Evolutionary conservation across 2,113 vertebrate genomes (phyloP).

Genomic region (Carassius gibelio): DNA sequence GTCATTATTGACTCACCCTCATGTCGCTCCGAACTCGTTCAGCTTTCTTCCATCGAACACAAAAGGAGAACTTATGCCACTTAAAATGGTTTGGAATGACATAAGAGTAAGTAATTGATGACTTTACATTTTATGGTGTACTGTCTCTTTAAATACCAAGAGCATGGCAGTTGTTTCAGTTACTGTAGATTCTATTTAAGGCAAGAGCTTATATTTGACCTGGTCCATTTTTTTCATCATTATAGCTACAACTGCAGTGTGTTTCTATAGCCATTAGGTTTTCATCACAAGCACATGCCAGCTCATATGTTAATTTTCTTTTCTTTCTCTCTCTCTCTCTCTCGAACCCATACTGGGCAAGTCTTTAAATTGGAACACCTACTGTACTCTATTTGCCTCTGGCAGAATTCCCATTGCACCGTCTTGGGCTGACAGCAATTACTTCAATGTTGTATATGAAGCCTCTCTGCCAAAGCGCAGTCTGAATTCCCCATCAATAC

Average conservation of each 20-base stretch:
- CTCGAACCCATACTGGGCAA: constrained; percentile 10
- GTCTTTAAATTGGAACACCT: constrained; percentile 35
- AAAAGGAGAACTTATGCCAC: too few relatives aligned
- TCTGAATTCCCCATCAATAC: constrained; percentile 32
- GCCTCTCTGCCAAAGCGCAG: constrained; percentile 7
- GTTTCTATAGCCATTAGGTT: background rate
- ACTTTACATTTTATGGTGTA: too few relatives aligned
- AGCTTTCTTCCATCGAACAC: too few relatives aligned
- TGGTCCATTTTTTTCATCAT: background rate
- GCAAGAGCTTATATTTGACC: background rate
- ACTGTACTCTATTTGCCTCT: constrained; percentile 33
- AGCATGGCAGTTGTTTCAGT: too few relatives aligned
- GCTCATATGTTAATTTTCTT: constrained; percentile 15
- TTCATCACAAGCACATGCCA: background rate
- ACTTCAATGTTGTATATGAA: constrained; percentile 40
- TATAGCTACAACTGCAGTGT: background rate
- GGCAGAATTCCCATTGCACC: constrained; percentile 25
- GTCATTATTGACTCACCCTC: too few relatives aligned
- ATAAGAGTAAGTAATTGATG: too few relatives aligned
- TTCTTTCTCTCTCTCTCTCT: background rate
- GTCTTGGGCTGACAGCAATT: constrained; percentile 40
- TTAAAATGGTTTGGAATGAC: too few relatives aligned
- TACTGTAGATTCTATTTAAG: too few relatives aligned
- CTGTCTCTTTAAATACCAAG: too few relatives aligned
- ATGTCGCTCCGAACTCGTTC: too few relatives aligned